Evolutionary conservation across 2,888 invertebrate species (phyloP), one percentile per base, ranked within the genome.

Genomic region (Monochamus alternatus): DNA sequence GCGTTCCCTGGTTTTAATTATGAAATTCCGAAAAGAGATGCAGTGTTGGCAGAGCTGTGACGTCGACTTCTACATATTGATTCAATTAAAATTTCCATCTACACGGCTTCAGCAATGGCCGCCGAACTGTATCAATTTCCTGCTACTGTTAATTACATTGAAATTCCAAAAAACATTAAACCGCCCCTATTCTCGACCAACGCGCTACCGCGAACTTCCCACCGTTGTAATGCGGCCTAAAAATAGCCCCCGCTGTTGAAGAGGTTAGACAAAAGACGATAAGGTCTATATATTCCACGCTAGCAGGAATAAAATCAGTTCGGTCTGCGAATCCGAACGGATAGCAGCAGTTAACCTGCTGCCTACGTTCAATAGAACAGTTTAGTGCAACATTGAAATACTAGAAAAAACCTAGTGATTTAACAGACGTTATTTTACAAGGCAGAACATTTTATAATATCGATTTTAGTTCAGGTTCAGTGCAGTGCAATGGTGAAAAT

Each of bases 401-500:
- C 12, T 43, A 43, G 7, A 47, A 47, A 12, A 47, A 47, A 12
- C 12, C 10, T 5, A 43, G 62, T 63, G 62, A 22, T 43, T 43
- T 38, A 63, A 43, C 14, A 43, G 7, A 8, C 14, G 38, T 2
- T 60, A 14, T 63, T 63, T n/a, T 63, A 38, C 38, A 14, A 43
- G 8, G 38, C 38, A 9, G 43, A 12, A 43, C 62, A 62, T 43
- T 43, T 2, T n/a, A 38, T 22, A 30, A 31, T 30, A 10, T 59
- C 22, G 31, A 32, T 60, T 31, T n/a, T n/a, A 43, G 38, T n/a
- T 5, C 12, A 1, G n/a, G 43, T 32, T 59, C 31, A n/a, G 44
- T 44, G 43, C 22, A 5, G 8, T 12, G 58, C n/a, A 14, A 73
- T 73, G 73, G 73, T 73, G 59, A 73, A 73, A 31, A n/a, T 73